These are phyloP conservation scores for Ariopsis seemanni DNA, from an alignment of 2,113 vertebrate genomes.

Conservation along the genomic window DNA sequence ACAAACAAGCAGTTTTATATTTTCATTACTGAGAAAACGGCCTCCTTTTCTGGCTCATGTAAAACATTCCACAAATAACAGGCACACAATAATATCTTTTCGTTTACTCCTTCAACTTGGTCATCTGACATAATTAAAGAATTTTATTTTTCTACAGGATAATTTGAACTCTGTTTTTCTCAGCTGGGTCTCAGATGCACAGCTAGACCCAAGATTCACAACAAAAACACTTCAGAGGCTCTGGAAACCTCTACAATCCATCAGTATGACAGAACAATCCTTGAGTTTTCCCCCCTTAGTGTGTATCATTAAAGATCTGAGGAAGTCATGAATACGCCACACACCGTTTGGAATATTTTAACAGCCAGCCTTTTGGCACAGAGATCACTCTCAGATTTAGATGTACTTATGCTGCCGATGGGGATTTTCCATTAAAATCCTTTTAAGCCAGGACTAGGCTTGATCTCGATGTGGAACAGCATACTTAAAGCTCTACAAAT, in stretches of 20 bases:
- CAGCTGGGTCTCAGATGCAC: neutral
- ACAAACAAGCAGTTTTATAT: constrained; percentile 35
- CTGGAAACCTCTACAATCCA: neutral
- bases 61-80: neutral
- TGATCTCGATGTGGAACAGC: constrained; percentile 20
- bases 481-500: constrained; percentile 7
- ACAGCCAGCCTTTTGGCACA: neutral
- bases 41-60: neutral
- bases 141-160: neutral
- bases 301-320: constrained; percentile 29
- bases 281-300: neutral
- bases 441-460: constrained; percentile 1
- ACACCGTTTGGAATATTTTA: neutral
- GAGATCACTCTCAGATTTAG: neutral
- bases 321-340: neutral
- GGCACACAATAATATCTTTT: neutral
- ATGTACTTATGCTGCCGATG: neutral
- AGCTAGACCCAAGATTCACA: neutral
- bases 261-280: constrained; percentile 11
- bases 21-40: constrained; percentile 35
- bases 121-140: neutral
- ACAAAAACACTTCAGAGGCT: neutral
- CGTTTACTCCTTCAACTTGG: neutral
- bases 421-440: constrained; percentile 11
- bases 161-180: neutral